A percentile compares a stretch with the other conserved stretches of the same genome.
phyloP scores from a whole-genome alignment of 2,797 vertebrate genomes.

The Pogonophryne albipinna region DNA sequence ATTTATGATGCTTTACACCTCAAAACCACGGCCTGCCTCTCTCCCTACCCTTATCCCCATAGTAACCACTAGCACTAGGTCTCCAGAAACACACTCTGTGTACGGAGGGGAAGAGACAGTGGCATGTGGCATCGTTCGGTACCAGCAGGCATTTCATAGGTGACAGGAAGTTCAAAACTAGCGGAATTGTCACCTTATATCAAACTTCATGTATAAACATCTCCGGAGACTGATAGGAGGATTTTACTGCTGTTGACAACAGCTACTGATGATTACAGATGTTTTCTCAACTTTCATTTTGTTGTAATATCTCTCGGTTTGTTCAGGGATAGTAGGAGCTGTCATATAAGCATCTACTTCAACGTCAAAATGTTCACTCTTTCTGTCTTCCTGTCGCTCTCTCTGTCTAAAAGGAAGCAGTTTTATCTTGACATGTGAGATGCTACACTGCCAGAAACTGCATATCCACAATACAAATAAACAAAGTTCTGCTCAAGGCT shows the following conservation, averaged over 20 bases:
- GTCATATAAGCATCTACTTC: conserved; percentile 34
- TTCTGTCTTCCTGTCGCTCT: conserved; percentile 37
- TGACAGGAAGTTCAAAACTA: conserved; percentile 44
- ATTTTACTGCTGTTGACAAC: conserved; percentile 7
- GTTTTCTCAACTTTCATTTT: conserved; percentile 28
- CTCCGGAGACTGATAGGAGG: background rate
- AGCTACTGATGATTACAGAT: conserved; percentile 9
- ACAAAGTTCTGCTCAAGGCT: conserved; percentile 10
- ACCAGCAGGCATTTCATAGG: conserved; percentile 18
- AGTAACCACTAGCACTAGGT: conserved; percentile 79
- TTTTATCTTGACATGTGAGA: conserved; percentile 42
- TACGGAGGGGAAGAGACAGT: conserved; percentile 7
- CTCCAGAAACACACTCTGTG: conserved; percentile 52
- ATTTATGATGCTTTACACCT: conserved; percentile 88
- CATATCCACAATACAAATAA: background rate
- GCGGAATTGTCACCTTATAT: background rate
- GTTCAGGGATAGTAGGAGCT: conserved; percentile 15
- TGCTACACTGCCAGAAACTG: conserved; percentile 13
- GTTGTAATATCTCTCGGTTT: conserved; percentile 18
- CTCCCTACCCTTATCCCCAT: conserved; percentile 80
- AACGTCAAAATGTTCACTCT: conserved; percentile 40
- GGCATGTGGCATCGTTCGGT: conserved; percentile 34
- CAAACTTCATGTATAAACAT: conserved; percentile 27
- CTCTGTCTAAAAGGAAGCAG: conserved; percentile 30
- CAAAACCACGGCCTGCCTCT: conserved; percentile 80